These are phyloP conservation scores for Chloebia gouldiae DNA, from an alignment of 2,113 vertebrate genomes.

Conservation along the genomic window DNA sequence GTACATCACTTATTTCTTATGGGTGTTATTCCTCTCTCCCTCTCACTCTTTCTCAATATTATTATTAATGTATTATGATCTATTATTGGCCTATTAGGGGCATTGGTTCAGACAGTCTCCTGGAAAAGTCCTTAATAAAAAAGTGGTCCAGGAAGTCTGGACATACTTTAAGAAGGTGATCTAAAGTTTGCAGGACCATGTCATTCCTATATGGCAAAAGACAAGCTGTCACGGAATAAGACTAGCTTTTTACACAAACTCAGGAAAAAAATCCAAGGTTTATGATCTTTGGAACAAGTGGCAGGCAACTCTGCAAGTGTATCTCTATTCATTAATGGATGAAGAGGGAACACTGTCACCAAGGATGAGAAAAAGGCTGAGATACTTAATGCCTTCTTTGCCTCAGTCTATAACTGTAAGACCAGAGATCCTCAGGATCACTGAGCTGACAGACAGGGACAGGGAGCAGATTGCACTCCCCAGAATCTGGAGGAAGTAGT, in stretches of 20 bases:
- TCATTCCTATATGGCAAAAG: not conserved
- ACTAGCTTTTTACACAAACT: not conserved
- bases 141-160: not conserved
- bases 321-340: not conserved
- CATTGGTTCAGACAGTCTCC: not conserved
- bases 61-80: not conserved
- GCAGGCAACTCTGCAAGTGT: not conserved
- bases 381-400: not conserved
- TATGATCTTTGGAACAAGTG: not conserved
- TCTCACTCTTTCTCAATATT: not conserved
- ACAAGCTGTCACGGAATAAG: not conserved
- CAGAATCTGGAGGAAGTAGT: not conserved
- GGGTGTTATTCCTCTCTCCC: not conserved
- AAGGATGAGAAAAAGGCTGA: not conserved
- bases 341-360: not conserved
- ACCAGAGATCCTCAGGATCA: not conserved
- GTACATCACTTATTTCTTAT: not conserved
- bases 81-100: not conserved
- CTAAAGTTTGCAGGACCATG: not conserved
- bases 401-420: fast-evolving
- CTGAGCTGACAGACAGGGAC: not conserved
- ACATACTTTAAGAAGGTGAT: too few species aligned
- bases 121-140: not conserved
- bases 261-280: not conserved
- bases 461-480: not conserved